Evolutionary conservation across 2,888 invertebrate genomes (phyloP).

Genomic region (Netelia fuscicornis): DNA sequence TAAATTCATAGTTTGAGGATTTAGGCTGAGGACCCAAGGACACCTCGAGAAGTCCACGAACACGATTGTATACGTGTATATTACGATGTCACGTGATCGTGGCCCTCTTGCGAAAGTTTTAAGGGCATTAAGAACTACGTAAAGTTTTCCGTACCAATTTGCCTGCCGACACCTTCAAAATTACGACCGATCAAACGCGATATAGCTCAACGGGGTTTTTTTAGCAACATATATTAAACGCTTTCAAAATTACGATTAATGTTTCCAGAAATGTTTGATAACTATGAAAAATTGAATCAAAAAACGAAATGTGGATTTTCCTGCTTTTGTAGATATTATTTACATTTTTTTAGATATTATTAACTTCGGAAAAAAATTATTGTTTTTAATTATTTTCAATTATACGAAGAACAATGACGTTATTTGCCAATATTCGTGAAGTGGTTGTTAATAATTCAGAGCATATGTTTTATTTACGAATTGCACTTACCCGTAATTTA

Average conservation of each 20-base stretch:
- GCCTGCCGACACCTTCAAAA: constrained; percentile 41
- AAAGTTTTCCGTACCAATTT: constrained; percentile 43
- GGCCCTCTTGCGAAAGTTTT: constrained; percentile 29
- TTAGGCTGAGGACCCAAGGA: constrained; percentile 77
- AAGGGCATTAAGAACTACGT: constrained; percentile 34
- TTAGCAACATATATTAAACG: background rate
- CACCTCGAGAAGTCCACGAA: constrained; percentile 70
- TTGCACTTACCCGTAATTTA: too few species aligned
- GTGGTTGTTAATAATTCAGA: background rate
- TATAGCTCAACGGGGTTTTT: background rate
- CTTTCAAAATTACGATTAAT: background rate
- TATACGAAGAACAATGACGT: background rate
- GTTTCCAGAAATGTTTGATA: background rate
- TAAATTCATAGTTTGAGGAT: constrained; percentile 83
- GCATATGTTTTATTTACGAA: background rate
- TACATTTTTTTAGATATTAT: too few species aligned
- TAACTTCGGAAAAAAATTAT: background rate
- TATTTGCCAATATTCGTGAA: background rate
- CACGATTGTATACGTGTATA: constrained; percentile 41
- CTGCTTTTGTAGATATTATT: too few species aligned
- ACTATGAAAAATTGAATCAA: background rate
- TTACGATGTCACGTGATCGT: constrained; percentile 44
- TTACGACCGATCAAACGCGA: constrained; percentile 15
- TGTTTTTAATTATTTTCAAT: background rate
- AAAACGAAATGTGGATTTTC: too few species aligned